Base-by-base conservation (phyloP, 1,140 invertebrate species). In the Colletes gigas region DNA sequence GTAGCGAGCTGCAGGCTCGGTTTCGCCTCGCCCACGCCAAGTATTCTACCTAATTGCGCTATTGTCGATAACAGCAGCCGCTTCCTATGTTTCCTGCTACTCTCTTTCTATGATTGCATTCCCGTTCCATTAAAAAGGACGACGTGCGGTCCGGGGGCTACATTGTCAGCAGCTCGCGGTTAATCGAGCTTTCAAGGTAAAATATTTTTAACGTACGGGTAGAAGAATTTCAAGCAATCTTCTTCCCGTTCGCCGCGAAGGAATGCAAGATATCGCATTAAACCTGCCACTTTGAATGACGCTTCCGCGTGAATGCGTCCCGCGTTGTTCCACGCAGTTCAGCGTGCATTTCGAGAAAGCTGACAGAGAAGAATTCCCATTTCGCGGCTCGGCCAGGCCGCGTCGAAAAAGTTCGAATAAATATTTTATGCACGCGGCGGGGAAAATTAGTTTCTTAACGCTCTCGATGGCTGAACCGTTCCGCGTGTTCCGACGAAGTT, bases 21-120 rank as follows among this genome's bases (percentile, higher is more conserved):
- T 39, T 63, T 63, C 47, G 19, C 7, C 6, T 15, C 10, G 17
- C 76, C 76, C 59, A 65, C 67, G 68, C 68, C 8, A 55, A 52
- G 55, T 63, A 63, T 54, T 78, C 52, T 65, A 30, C 52, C 41
- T 72, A 79, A 79, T 79, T 72, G 69, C 76, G 8, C 50, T 17
- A 21, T 41, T 47, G 68, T 67, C 62, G 63, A 57, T 76, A 63
- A 41, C 15, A 72, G 7, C 52, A 9, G 15, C 12, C 60, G 60
- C 17, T 9, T 52, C 44, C 44, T 17, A 12, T 17, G n/a, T 14
- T 17, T 30, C 14, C 5, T 30, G 30, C 4, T 44, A n/a, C n/a
- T 4, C 44, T 47, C 12, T 67, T 47, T 47, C 44, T 67, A 21
- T 21, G 65, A 67, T 50, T 67, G 39, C 55, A 55, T 15, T 39